A percentile compares a stretch with the other conserved stretches of the same genome.
phyloP scores from a whole-genome alignment of 2,113 vertebrate genomes.

The Syngnathoides biaculeatus region DNA sequence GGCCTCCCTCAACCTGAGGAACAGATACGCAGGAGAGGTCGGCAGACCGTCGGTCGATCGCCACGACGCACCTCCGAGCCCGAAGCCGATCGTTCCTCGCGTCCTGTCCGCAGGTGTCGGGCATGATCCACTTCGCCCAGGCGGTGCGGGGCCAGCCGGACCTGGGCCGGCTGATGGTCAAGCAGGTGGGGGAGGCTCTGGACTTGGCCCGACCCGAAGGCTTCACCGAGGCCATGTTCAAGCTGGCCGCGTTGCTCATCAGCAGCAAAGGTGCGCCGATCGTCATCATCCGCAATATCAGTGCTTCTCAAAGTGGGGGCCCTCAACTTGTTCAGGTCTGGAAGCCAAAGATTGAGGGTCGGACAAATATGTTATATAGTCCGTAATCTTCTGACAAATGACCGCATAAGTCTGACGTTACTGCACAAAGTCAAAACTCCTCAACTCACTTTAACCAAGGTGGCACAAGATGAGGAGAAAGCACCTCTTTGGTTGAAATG shows the following conservation, averaged over 20 bases:
- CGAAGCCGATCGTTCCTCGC: not conserved
- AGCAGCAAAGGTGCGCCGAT: slow-evolving; percentile 81
- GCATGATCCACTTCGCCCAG: slow-evolving; percentile 91
- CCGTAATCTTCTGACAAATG: too few species aligned
- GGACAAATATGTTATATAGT: too few species aligned
- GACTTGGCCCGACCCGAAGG: slow-evolving; percentile 75
- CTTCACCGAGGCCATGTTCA: slow-evolving; percentile 97
- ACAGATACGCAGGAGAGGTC: slow-evolving; percentile 96
- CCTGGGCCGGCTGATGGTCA: slow-evolving; percentile 87
- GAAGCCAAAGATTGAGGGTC: too few species aligned
- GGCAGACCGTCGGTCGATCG: not conserved
- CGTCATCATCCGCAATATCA: not conserved
- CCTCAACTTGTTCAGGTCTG: not conserved
- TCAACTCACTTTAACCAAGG: not conserved
- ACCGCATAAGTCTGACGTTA: too few species aligned
- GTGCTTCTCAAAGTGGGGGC: not conserved
- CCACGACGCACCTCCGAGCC: not conserved
- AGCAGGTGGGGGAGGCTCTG: slow-evolving; percentile 83
- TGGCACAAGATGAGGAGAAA: too few species aligned
- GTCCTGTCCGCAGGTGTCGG: slow-evolving; percentile 79
- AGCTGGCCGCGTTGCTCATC: slow-evolving; percentile 92
- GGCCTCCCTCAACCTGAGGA: slow-evolving; percentile 96
- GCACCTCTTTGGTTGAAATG: too few species aligned
- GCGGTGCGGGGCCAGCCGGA: slow-evolving; percentile 84
- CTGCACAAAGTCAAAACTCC: not conserved